Conservation (phyloP, 2,113 vertebrate species). For the Silurus glanis region DNA sequence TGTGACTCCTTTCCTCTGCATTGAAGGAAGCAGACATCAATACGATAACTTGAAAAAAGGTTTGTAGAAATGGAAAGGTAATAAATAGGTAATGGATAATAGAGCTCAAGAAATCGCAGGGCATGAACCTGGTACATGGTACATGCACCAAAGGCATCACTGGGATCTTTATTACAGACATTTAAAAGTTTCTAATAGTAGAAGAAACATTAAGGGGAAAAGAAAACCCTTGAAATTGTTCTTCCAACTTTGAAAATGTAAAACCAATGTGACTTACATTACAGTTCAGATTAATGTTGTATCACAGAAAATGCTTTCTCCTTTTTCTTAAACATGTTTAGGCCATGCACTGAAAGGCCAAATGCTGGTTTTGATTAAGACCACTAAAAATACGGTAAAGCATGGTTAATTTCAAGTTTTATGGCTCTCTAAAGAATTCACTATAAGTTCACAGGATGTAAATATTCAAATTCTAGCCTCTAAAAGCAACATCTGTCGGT, state of each 20-base stretch:
- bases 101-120: not conserved
- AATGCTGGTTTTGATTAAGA: not conserved
- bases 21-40: slow-evolving; percentile 16
- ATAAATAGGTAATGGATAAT: not conserved
- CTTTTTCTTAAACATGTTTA: not conserved
- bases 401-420: not conserved
- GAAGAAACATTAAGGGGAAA: not conserved
- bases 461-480: not conserved
- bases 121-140: not conserved
- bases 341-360: not conserved
- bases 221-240: not conserved
- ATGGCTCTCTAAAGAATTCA: not conserved
- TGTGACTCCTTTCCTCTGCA: not conserved
- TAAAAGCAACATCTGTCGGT: not conserved
- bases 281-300: not conserved
- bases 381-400: not conserved
- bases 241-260: not conserved
- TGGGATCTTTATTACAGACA: not conserved
- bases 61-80: not conserved
- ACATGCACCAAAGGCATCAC: not conserved
- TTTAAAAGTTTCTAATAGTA: not conserved
- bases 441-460: not conserved
- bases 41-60: not conserved
- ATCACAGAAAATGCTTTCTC: not conserved
- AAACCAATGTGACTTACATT: not conserved